Evolutionary conservation across 1,140 invertebrate genomes (phyloP).

Genomic region (Drosophila triauraria): DNA sequence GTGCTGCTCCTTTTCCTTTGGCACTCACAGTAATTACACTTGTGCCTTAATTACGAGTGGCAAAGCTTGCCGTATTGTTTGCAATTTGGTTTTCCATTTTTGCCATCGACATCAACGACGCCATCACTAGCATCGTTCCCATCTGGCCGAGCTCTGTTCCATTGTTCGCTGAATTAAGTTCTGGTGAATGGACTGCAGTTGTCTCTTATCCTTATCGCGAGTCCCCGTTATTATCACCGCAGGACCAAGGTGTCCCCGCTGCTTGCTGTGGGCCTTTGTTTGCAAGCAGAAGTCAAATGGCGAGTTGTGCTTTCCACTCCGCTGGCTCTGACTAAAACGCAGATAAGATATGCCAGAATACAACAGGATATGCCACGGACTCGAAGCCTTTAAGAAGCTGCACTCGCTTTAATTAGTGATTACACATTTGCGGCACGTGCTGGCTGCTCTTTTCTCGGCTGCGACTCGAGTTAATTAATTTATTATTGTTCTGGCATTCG

Average conservation of each 20-base stretch:
- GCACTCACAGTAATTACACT: slow-evolving; percentile 7
- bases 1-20: neutral
- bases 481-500: slow-evolving; percentile 70
- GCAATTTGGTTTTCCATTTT: slow-evolving; percentile 40
- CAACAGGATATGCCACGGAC: neutral
- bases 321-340: slow-evolving; percentile 3
- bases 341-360: slow-evolving; percentile 31
- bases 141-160: slow-evolving; percentile 19
- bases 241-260: slow-evolving; percentile 24
- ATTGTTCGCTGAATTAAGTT: slow-evolving; percentile 53
- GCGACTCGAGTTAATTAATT: slow-evolving; percentile 65
- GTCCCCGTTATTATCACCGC: slow-evolving; percentile 40
- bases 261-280: slow-evolving; percentile 37
- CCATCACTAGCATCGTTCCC: slow-evolving; percentile 21
- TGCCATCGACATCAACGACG: slow-evolving; percentile 10
- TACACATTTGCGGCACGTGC: slow-evolving; percentile 65
- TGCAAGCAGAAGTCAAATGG: slow-evolving; percentile 10
- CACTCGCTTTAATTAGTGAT: slow-evolving; percentile 39
- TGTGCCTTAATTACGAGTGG: slow-evolving; percentile 30
- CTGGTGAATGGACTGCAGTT: slow-evolving; percentile 56
- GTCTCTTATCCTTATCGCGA: slow-evolving; percentile 47
- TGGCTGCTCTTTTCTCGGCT: slow-evolving; percentile 36
- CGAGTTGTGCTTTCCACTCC: slow-evolving; percentile 51
- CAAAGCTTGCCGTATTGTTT: slow-evolving; percentile 43
- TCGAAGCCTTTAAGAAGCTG: slow-evolving; percentile 33